These are phyloP conservation scores for Lepidotrigona ventralis DNA, from an alignment of 1,140 invertebrate species.

Conservation along the genomic window DNA sequence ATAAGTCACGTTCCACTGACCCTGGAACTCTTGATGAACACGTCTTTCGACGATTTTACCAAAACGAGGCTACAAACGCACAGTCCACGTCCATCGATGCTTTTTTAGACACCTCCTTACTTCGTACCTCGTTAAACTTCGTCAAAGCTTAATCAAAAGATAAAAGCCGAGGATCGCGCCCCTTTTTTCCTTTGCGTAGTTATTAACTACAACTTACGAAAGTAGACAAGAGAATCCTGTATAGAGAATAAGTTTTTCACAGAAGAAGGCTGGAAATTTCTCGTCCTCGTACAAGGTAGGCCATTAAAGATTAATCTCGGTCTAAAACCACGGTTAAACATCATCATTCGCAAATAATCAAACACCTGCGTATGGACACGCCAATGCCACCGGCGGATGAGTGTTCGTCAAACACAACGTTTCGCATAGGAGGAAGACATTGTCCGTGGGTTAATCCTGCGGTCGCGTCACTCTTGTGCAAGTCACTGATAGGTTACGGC, in stretches of 20 bases:
- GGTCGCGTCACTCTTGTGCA: conserved; percentile 57
- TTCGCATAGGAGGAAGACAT: conserved; percentile 48
- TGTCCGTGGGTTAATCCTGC: conserved; percentile 57
- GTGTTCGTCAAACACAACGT: conserved; percentile 17
- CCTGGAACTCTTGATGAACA: conserved; percentile 49
- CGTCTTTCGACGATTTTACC: conserved; percentile 51
- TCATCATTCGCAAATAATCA: conserved; percentile 42
- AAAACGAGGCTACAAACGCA: conserved; percentile 38
- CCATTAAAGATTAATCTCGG: neutral
- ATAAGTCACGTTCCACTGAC: conserved; percentile 57
- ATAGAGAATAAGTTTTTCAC: too few relatives aligned
- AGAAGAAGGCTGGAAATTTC: neutral
- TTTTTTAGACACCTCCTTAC: neutral
- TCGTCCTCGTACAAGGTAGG: neutral
- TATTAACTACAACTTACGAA: neutral
- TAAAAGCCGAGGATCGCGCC: too few relatives aligned
- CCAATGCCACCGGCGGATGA: neutral
- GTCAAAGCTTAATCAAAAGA: neutral
- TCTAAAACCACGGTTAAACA: conserved; percentile 3
- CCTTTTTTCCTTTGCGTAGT: too few relatives aligned
- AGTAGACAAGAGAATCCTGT: neutral
- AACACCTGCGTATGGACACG: conserved; percentile 17
- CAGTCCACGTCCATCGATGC: conserved; percentile 36
- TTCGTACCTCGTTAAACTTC: neutral
- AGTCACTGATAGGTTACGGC: conserved; percentile 61